Conservation (phyloP, 2,797 vertebrate species). For the Lutjanus campechanus region DNA sequence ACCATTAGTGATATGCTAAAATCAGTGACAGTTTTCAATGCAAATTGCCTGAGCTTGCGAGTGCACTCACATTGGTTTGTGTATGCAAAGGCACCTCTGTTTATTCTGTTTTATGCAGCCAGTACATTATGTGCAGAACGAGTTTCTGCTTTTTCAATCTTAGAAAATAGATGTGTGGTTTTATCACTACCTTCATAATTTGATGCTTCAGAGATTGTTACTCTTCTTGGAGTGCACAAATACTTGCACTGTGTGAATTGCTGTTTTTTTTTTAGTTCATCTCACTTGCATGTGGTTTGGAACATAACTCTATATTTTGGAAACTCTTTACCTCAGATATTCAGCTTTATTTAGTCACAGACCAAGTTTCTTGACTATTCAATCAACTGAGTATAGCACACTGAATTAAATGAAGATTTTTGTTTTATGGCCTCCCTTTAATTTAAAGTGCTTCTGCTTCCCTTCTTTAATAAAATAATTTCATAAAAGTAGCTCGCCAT, state of each 20-base stretch:
- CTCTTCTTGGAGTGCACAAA: slow-evolving; percentile 9
- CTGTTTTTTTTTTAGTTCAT: not conserved
- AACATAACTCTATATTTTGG: not conserved
- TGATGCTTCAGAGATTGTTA: not conserved
- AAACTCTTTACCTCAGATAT: not conserved
- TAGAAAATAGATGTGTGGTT: slow-evolving; percentile 2
- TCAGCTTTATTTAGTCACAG: not conserved
- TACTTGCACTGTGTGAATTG: not conserved
- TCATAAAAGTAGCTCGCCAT: too few relatives aligned
- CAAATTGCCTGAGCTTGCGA: not conserved
- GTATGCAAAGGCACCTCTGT: not conserved
- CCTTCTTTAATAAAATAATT: too few relatives aligned
- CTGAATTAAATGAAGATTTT: not conserved
- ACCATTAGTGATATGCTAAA: not conserved
- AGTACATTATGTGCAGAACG: not conserved
- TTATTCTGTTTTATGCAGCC: slow-evolving; percentile 6
- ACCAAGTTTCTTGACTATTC: not conserved
- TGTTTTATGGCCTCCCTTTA: too few relatives aligned
- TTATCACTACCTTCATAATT: not conserved
- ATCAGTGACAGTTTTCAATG: not conserved
- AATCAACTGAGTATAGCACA: not conserved
- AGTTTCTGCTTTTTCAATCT: not conserved
- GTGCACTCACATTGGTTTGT: not conserved
- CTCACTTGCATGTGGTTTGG: not conserved
- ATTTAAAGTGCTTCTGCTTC: too few relatives aligned